phyloP scores from a whole-genome alignment of 2,888 invertebrate genomes.

The Pseudoips prasinana region DNA sequence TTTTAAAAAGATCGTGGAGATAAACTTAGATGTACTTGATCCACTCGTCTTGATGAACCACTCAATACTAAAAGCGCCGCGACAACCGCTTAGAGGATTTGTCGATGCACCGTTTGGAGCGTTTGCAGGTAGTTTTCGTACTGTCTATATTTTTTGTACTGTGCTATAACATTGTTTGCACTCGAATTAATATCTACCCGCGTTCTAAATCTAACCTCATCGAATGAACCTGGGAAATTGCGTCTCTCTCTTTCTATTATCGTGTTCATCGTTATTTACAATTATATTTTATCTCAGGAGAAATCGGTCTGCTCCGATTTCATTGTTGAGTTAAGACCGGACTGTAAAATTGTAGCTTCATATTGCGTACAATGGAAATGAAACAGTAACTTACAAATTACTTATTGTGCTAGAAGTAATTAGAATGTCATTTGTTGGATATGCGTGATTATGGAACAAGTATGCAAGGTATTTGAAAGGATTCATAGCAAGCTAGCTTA shows the following conservation, averaged over 20 bases:
- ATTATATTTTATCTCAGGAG: slow-evolving; percentile 57
- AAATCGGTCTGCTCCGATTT: slow-evolving; percentile 57
- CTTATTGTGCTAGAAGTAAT: slow-evolving; percentile 18
- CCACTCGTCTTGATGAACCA: no score
- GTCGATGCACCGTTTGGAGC: no score
- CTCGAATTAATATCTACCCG: slow-evolving; percentile 57
- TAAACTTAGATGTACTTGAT: no score
- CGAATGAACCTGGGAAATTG: slow-evolving; percentile 68
- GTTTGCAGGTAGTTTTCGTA: no score
- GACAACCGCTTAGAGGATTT: no score
- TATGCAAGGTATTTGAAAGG: slow-evolving; percentile 12
- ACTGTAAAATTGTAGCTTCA: slow-evolving; percentile 14
- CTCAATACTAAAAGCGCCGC: no score
- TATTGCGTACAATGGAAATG: slow-evolving; percentile 15
- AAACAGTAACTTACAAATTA: slow-evolving; percentile 19
- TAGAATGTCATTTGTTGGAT: slow-evolving; percentile 14
- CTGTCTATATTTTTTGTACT: no score
- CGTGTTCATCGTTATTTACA: slow-evolving; percentile 45
- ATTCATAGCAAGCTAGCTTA: slow-evolving; percentile 1
- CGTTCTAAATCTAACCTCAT: slow-evolving; percentile 62
- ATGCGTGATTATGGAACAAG: slow-evolving; percentile 18
- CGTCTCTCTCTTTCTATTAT: slow-evolving; percentile 61
- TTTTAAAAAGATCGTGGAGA: no score
- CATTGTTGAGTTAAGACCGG: slow-evolving; percentile 39
- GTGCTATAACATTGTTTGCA: slow-evolving; percentile 50